A percentile compares a stretch with the other conserved stretches of the same genome.
phyloP scores from a whole-genome alignment of 2,888 invertebrate genomes.

The Phyllotreta striolata region DNA sequence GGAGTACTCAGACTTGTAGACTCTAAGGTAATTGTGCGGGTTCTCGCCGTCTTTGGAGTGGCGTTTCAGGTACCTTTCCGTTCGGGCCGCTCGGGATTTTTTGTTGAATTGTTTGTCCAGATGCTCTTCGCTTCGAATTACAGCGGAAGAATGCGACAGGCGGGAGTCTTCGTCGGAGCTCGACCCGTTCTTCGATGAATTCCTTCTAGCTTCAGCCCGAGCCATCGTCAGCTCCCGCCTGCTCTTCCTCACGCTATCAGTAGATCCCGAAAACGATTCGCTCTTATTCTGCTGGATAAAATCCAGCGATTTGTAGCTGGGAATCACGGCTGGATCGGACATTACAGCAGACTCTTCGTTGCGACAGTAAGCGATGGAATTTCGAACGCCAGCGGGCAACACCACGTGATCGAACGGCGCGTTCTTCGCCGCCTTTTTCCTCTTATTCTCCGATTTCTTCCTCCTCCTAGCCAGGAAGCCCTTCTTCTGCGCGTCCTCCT shows the following conservation, averaged over 20 bases:
- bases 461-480: conserved; percentile 57
- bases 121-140: conserved; percentile 75
- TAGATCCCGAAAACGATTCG: conserved; percentile 55
- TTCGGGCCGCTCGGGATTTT: conserved; percentile 76
- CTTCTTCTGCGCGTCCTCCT: conserved; percentile 59
- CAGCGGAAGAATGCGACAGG: conserved; percentile 72
- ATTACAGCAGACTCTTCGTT: conserved; percentile 65
- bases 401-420: conserved; percentile 75
- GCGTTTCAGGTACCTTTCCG: conserved; percentile 81
- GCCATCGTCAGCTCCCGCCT: conserved; percentile 71
- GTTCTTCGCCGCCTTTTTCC: conserved; percentile 65
- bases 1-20: conserved; percentile 35
- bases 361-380: conserved; percentile 40
- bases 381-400: conserved; percentile 45
- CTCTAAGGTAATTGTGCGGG: conserved; percentile 31
- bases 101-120: conserved; percentile 69
- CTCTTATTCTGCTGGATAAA: conserved; percentile 46
- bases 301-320: conserved; percentile 51
- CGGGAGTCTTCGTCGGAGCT: conserved; percentile 78
- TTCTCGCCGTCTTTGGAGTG: conserved; percentile 77
- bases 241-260: conserved; percentile 65
- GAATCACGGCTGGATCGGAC: conserved; percentile 64
- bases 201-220: conserved; percentile 72
- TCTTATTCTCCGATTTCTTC: conserved; percentile 61
- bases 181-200: conserved; percentile 68